phyloP scores from a whole-genome alignment of 1,140 invertebrate genomes.

The Microplitis demolitor region DNA sequence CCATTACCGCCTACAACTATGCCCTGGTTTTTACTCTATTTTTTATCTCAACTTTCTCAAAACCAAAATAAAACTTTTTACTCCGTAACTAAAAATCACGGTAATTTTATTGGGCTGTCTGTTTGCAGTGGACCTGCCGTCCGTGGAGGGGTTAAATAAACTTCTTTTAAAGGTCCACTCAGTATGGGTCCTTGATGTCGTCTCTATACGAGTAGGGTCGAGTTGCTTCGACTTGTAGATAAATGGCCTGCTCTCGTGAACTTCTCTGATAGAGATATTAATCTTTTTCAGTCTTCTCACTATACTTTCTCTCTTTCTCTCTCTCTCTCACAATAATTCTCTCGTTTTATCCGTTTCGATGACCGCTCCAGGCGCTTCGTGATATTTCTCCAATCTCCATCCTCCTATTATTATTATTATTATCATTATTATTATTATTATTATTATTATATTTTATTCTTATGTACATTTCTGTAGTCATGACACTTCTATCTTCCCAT shows the following conservation, averaged over 20 bases:
- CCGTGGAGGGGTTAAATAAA: constrained; percentile 43
- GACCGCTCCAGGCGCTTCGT: constrained; percentile 12
- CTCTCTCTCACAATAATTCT: not conserved
- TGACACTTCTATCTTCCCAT: not conserved
- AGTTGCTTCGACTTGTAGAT: constrained; percentile 38
- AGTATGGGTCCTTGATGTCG: not conserved
- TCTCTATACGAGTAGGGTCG: constrained; percentile 3
- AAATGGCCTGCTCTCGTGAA: constrained; percentile 50
- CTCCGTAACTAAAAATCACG: no score
- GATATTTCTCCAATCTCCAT: constrained; percentile 11
- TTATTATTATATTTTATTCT: not conserved
- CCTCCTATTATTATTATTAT: not conserved
- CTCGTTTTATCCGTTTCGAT: not conserved
- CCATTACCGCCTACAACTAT: no score
- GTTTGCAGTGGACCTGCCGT: no score
- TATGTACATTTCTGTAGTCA: not conserved
- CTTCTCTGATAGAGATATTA: constrained; percentile 55
- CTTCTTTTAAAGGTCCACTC: constrained; percentile 30
- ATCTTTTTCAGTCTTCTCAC: constrained; percentile 44
- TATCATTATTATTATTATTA: not conserved
- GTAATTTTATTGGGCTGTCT: no score
- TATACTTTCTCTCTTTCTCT: constrained; percentile 7
- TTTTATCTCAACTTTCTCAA: no score
- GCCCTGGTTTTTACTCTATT: no score
- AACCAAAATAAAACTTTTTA: no score